Percentiles rank a stretch among this genome's conserved stretches.
phyloP scores from a whole-genome alignment of 2,113 vertebrate species.

The Microtus montanus region DNA sequence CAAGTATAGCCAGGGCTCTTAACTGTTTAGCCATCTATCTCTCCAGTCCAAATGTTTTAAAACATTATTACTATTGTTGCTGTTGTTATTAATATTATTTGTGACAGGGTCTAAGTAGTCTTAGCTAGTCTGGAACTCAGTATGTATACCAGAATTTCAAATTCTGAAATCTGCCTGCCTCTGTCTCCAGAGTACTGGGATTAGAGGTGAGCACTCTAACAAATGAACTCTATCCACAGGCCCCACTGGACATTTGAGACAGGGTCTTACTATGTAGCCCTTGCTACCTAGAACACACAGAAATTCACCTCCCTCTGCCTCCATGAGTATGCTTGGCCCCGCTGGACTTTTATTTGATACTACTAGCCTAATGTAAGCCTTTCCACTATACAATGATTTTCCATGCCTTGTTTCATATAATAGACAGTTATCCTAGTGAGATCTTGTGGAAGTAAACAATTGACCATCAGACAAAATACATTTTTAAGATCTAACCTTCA shows the following conservation, averaged over 20 bases:
- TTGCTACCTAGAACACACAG: neutral
- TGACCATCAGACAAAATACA: constrained; percentile 51
- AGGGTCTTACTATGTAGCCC: neutral
- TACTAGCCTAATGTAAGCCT: constrained; percentile 24
- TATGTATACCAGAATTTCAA: neutral
- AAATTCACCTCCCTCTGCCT: neutral
- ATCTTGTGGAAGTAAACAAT: neutral
- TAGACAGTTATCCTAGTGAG: constrained; percentile 44
- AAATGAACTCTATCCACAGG: too few relatives aligned
- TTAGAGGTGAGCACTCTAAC: neutral
- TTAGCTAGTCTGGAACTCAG: neutral
- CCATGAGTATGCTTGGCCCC: neutral
- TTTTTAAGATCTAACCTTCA: constrained; percentile 90
- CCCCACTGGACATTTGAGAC: neutral
- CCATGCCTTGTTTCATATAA: neutral
- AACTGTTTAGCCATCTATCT: neutral
- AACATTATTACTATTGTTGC: neutral
- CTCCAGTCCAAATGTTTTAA: neutral
- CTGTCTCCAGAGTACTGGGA: neutral
- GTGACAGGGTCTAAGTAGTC: neutral
- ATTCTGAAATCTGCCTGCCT: neutral
- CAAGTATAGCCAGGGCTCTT: neutral
- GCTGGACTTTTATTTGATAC: constrained; percentile 26
- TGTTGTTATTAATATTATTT: neutral
- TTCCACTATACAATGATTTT: neutral